Evolutionary conservation across 2,113 vertebrate genomes (phyloP).

Genomic region (Cathartes aura): DNA sequence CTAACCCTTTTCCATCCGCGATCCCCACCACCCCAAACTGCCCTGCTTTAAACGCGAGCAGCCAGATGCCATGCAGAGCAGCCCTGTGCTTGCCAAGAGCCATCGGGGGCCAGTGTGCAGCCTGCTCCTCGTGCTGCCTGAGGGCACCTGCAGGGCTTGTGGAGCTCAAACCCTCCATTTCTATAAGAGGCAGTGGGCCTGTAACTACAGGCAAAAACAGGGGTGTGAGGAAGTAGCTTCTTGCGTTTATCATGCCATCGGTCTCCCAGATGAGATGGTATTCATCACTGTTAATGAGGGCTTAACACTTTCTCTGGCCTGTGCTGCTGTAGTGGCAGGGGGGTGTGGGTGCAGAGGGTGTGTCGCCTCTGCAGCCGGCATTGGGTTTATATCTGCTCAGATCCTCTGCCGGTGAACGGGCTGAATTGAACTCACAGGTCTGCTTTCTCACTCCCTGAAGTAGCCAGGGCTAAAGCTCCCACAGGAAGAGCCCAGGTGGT

Average conservation of each 20-base stretch:
- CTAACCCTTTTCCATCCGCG: background rate
- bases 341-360: background rate
- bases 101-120: background rate
- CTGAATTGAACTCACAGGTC: background rate
- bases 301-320: background rate
- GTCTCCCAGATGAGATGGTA: background rate
- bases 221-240: background rate
- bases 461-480: background rate
- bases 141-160: background rate
- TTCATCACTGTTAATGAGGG: background rate
- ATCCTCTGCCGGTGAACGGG: background rate
- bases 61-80: background rate
- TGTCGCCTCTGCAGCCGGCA: rapidly evolving
- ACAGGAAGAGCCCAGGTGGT: background rate
- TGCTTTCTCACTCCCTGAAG: background rate
- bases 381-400: background rate
- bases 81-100: background rate
- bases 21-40: background rate
- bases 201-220: background rate
- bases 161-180: background rate
- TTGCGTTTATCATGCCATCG: rapidly evolving
- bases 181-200: background rate
- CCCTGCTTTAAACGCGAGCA: background rate
- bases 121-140: rapidly evolving
- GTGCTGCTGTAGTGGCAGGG: background rate